phyloP scores from a whole-genome alignment of 2,888 invertebrate genomes.

The Polyommatus icarus region DNA sequence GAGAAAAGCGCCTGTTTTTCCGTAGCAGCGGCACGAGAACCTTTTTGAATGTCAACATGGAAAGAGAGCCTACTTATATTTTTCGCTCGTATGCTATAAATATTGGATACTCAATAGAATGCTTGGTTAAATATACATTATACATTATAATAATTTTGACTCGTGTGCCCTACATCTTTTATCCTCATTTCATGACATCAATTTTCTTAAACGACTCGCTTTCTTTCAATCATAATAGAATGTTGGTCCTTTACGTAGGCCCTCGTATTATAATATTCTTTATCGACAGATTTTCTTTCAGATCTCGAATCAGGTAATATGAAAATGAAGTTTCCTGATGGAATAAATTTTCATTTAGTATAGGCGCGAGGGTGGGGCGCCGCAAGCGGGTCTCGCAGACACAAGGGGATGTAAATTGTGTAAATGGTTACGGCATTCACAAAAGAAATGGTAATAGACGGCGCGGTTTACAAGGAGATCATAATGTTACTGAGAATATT shows the following conservation, averaged over 20 bases:
- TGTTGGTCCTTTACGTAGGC: neutral
- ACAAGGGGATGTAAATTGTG: slow-evolving; percentile 22
- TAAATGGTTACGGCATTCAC: slow-evolving; percentile 14
- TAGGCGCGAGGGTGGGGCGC: slow-evolving; percentile 16
- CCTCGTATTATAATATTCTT: slow-evolving; percentile 6
- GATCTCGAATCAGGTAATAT: slow-evolving; percentile 24
- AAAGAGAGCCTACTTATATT: slow-evolving; percentile 18
- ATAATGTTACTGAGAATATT: neutral
- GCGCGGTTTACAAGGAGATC: slow-evolving; percentile 15
- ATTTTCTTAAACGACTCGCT: neutral
- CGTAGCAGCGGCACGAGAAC: slow-evolving; percentile 30
- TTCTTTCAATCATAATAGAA: slow-evolving; percentile 5
- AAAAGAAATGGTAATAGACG: slow-evolving; percentile 18
- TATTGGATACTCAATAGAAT: neutral
- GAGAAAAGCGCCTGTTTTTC: slow-evolving; percentile 30
- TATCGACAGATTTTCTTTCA: slow-evolving; percentile 21
- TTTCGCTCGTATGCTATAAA: neutral
- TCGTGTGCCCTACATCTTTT: neutral
- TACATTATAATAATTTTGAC: neutral
- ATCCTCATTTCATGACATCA: neutral
- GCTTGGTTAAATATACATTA: no score
- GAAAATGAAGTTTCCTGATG: slow-evolving; percentile 21
- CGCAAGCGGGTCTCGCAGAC: slow-evolving; percentile 2
- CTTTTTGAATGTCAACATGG: slow-evolving; percentile 31
- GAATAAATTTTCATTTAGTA: slow-evolving; percentile 21